A percentile compares a stretch with the other conserved stretches of the same genome.
Evolutionary conservation across 2,888 invertebrate genomes (phyloP).

Genomic region (Aricia artaxerxes): DNA sequence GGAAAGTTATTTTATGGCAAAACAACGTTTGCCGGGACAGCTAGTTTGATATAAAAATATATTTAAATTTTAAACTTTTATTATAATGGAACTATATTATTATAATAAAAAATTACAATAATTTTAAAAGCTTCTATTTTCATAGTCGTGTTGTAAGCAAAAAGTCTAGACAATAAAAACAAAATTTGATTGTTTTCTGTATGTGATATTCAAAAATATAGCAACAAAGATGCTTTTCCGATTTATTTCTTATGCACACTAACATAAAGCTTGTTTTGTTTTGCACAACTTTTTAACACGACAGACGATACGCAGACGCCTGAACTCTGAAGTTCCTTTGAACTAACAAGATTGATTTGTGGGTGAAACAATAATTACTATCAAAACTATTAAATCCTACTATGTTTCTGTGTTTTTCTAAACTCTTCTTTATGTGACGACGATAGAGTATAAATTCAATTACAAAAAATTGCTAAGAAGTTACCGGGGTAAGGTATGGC

Average conservation of each 20-base stretch:
- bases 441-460: slow-evolving; percentile 30
- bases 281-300: slow-evolving; percentile 38
- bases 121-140: slow-evolving; percentile 7
- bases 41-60: neutral
- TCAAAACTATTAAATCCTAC: slow-evolving; percentile 43
- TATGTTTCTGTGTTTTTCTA: slow-evolving; percentile 31
- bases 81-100: neutral
- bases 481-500: slow-evolving; percentile 45
- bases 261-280: slow-evolving; percentile 36
- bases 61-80: neutral
- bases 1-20: no score
- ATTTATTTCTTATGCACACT: neutral
- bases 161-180: neutral
- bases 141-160: neutral
- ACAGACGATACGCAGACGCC: slow-evolving; percentile 53
- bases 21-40: no score
- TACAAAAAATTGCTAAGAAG: neutral
- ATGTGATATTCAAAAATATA: neutral
- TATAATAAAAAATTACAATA: neutral
- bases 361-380: slow-evolving; percentile 47
- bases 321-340: slow-evolving; percentile 43
- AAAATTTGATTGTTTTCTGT: neutral
- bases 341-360: slow-evolving; percentile 51
- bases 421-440: slow-evolving; percentile 33
- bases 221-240: neutral